Base-by-base conservation (phyloP, 2,113 vertebrate genomes). In the Xenus cinereus region DNA sequence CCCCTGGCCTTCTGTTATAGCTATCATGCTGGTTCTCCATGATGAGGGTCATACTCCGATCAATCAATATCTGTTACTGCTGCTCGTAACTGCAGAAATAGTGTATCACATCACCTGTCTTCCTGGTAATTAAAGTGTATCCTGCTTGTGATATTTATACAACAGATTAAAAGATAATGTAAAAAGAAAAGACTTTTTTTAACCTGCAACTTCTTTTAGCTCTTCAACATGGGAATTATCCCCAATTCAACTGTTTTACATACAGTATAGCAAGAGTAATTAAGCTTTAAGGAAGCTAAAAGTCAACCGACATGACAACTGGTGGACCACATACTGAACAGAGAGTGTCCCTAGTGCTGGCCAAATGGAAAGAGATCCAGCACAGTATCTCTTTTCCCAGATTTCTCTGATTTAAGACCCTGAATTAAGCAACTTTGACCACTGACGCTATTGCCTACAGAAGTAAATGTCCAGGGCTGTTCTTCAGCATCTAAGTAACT, bases 311-410 rank as follows among this genome's bases (percentile, higher is more conserved):
- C n/a, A 35, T 12, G 77, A 84, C 17, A 81, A 59, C 24, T 53
- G 30, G 26, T 71, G 10, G 45, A 77, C 22, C 4, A 30, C 39
- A 54, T 46, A 63, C 21, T 54, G 41, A 66, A 74, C 12, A 74
- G 17, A 10, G 7, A 63, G 14, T 37, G 28, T 87, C 26, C 13
- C 20, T 59, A 54, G 27, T 89, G 12, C 22, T 71, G 8, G 10
- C 3, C 23, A 72, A 45, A 69, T 12, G 17, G 19, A 76, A 80
- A 45, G 24, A 81, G 4, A 50, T 46, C 13, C 37, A 84, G 5
- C 0, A 0, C 7, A 84, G 12, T 64, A 24, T 12, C 9, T 74
- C 11, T 69, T 64, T 60, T 64, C 22, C 12, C 1, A 2, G 14
- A 64, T 60, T 82, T 83, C 24, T 84, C 35, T 14, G 5, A 90